Percentiles rank a stretch among this genome's conserved stretches.
phyloP scores from a whole-genome alignment of 2,797 vertebrate species.

The Lepidocolaptes lacrymiger region DNA sequence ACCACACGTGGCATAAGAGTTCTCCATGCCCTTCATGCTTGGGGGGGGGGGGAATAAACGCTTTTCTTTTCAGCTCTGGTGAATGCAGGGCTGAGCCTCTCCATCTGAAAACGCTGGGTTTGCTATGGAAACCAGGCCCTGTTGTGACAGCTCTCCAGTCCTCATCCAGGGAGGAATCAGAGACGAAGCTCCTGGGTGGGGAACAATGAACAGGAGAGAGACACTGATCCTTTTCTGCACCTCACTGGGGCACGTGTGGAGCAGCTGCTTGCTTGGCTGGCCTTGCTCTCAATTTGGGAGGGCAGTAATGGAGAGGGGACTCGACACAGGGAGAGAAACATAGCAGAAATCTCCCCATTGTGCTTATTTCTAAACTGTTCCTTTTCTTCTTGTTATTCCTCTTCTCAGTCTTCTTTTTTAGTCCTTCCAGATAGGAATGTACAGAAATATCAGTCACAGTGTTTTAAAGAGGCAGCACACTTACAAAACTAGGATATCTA shows the following conservation, averaged over 20 bases:
- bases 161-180: not conserved
- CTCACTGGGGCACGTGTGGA: accelerated
- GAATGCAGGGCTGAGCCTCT: not conserved
- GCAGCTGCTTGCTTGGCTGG: not conserved
- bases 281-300: not conserved
- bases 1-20: not conserved
- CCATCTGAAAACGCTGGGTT: not conserved
- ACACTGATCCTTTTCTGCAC: not conserved
- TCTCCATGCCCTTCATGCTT: not conserved
- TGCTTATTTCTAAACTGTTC: not conserved
- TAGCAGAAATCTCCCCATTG: not conserved
- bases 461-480: not conserved
- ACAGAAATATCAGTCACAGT: not conserved
- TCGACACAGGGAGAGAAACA: not conserved
- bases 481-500: not conserved
- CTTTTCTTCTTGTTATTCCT: not conserved
- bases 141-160: not conserved
- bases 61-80: not conserved
- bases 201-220: not conserved
- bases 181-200: not conserved
- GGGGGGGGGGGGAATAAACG: not conserved
- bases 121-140: conserved; percentile 49
- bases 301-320: not conserved
- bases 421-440: not conserved
- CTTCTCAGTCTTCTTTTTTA: not conserved